Evolutionary conservation across 2,888 invertebrate genomes (phyloP).

Genomic region (Meandrusa payeni): DNA sequence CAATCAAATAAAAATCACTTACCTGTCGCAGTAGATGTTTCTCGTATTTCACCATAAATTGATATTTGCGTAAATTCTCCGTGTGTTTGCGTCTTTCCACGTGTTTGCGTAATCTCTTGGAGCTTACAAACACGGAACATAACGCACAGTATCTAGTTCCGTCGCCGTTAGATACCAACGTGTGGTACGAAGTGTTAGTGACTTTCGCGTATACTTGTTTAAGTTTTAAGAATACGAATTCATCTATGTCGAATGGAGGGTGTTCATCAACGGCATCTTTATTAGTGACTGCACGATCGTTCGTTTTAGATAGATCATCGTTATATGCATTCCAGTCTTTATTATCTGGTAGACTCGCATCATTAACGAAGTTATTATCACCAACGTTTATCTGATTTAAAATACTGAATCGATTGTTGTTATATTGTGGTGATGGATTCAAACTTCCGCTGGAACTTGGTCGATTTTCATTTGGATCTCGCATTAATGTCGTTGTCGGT

Average conservation of each 20-base stretch:
- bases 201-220: slow-evolving; percentile 32
- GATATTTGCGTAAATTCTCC: slow-evolving; percentile 31
- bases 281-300: no score
- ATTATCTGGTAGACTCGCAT: slow-evolving; percentile 6
- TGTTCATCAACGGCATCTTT: slow-evolving; percentile 4
- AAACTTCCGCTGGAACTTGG: not conserved
- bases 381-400: not conserved
- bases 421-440: no score
- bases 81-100: slow-evolving; percentile 28
- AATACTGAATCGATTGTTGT: not conserved
- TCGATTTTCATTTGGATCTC: not conserved
- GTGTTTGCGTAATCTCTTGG: slow-evolving; percentile 25
- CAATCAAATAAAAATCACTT: no score
- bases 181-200: slow-evolving; percentile 28
- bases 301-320: no score
- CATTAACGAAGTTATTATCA: not conserved
- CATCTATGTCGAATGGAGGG: slow-evolving; percentile 29
- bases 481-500: not conserved
- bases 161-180: slow-evolving; percentile 31
- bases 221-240: slow-evolving; percentile 33
- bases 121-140: slow-evolving; percentile 20
- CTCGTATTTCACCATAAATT: slow-evolving; percentile 37
- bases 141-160: slow-evolving; percentile 33
- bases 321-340: no score
- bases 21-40: slow-evolving; percentile 45